phyloP scores from a whole-genome alignment of 1,140 invertebrate species.

The Neuroterus valhalla region DNA sequence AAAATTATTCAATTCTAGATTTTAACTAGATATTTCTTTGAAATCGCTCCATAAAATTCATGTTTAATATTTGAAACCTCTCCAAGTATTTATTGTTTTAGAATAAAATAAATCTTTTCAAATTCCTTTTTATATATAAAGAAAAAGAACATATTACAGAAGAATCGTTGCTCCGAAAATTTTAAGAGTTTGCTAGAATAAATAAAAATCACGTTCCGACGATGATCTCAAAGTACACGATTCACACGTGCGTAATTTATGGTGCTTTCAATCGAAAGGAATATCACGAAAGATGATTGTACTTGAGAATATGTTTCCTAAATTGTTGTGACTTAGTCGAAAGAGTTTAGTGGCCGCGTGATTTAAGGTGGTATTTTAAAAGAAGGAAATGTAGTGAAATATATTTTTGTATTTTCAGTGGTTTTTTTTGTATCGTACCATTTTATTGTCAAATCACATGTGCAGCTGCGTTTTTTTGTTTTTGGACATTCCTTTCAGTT shows the following conservation, averaged over 20 bases:
- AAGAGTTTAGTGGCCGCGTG: conserved; percentile 11
- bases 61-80: no score
- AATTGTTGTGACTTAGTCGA: conserved; percentile 20
- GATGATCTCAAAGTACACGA: not conserved
- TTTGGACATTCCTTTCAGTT: not conserved
- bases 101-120: not conserved
- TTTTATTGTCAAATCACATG: conserved; percentile 24
- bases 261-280: conserved; percentile 18
- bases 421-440: conserved; percentile 14
- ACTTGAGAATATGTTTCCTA: conserved; percentile 16
- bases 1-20: no score
- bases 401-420: conserved; percentile 30
- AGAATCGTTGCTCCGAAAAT: conserved; percentile 1
- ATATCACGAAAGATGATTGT: conserved; percentile 4
- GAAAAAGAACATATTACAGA: not conserved
- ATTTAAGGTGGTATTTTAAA: conserved; percentile 24
- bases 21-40: no score
- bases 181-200: not conserved
- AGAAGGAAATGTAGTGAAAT: conserved; percentile 21
- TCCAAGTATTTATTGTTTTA: no score
- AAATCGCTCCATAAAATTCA: no score
- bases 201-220: conserved; percentile 1
- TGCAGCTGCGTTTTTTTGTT: conserved; percentile 26
- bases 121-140: not conserved
- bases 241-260: not conserved